phyloP scores from a whole-genome alignment of 1,140 invertebrate genomes.

The Sycobia sp. region DNA sequence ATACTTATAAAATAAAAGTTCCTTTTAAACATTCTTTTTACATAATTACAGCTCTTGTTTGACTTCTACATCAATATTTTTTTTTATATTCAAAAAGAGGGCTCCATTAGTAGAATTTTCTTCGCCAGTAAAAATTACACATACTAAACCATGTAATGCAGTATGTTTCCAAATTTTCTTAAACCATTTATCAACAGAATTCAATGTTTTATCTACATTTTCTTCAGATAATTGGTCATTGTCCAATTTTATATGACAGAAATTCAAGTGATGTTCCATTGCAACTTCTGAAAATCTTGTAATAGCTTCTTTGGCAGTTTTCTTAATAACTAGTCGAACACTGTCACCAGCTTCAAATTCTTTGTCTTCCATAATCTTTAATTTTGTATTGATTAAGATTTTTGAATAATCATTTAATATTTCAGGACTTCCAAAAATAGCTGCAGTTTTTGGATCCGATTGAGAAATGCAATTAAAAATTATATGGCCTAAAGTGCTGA shows the following conservation, averaged over 20 bases:
- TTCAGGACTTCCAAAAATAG: conserved; percentile 65
- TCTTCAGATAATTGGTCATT: conserved; percentile 53
- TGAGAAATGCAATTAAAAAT: conserved; percentile 72
- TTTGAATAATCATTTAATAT: conserved; percentile 65
- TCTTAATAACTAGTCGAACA: conserved; percentile 54
- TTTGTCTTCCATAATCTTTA: conserved; percentile 49
- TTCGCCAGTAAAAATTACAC: conserved; percentile 67
- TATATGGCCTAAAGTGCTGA: conserved; percentile 65
- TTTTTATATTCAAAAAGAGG: conserved; percentile 62
- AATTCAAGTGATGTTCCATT: conserved; percentile 63
- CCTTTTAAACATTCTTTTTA: background rate
- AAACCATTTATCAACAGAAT: conserved; percentile 68
- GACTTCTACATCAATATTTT: conserved; percentile 7
- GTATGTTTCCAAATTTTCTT: conserved; percentile 66
- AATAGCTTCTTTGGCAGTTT: conserved; percentile 60
- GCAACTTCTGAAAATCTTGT: conserved; percentile 62
- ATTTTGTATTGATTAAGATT: conserved; percentile 49
- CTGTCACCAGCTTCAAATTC: conserved; percentile 55
- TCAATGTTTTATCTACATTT: conserved; percentile 56
- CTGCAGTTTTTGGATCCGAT: conserved; percentile 64
- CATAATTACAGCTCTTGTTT: too few species aligned
- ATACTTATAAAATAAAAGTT: background rate
- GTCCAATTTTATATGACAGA: conserved; percentile 66
- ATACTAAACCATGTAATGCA: conserved; percentile 61
- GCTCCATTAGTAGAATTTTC: conserved; percentile 56